Evolutionary conservation across 2,113 vertebrate species (phyloP).

Genomic region (Lucifuga dentata): DNA sequence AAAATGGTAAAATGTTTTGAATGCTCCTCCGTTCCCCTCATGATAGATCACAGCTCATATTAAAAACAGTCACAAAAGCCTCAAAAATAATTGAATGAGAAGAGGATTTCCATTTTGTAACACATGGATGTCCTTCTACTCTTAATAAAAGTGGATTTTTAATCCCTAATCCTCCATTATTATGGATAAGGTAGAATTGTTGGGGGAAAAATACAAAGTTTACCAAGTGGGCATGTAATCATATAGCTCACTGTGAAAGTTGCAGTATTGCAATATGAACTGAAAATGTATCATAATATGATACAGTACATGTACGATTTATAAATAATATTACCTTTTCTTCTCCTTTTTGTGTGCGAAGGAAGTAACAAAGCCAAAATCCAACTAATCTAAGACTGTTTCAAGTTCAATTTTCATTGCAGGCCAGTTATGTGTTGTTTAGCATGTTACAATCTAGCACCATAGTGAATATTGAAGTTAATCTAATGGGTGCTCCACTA

Average conservation of each 20-base stretch:
- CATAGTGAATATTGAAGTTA: too few relatives aligned
- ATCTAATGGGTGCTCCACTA: slow-evolving; percentile 40
- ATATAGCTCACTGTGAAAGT: neutral
- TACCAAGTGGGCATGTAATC: neutral
- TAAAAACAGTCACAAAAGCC: slow-evolving; percentile 1
- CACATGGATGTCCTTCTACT: neutral
- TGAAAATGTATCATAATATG: neutral
- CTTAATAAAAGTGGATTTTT: slow-evolving; percentile 11
- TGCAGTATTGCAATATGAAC: neutral
- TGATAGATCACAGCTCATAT: neutral
- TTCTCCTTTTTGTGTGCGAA: too few relatives aligned
- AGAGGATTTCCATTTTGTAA: slow-evolving; percentile 4
- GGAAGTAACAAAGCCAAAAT: too few relatives aligned
- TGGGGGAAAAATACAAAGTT: neutral
- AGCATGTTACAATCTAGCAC: too few relatives aligned
- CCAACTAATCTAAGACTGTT: too few relatives aligned
- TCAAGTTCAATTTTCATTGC: too few relatives aligned
- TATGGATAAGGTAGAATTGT: slow-evolving; percentile 3
- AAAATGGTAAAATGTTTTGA: neutral
- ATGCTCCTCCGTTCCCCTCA: neutral
- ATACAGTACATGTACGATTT: neutral
- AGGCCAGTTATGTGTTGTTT: neutral
- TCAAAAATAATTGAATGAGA: neutral
- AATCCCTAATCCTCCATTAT: slow-evolving; percentile 20
- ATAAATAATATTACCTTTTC: too few relatives aligned